phyloP scores from a whole-genome alignment of 2,797 vertebrate species.

The Sarcophilus harrisii region DNA sequence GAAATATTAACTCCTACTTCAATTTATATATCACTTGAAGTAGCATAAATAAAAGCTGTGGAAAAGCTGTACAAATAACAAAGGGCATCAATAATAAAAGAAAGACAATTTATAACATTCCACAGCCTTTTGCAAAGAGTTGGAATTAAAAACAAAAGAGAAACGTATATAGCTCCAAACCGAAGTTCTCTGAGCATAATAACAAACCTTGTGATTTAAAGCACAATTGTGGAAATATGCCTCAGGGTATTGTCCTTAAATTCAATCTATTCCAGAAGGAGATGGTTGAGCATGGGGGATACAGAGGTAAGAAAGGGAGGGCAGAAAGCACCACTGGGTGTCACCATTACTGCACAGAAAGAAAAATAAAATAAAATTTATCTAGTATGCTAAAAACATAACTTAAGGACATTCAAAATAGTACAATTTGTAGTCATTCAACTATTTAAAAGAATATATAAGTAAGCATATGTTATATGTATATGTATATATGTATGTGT shows the following conservation, averaged over 20 bases:
- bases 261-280: conserved; percentile 4
- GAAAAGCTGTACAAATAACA: conserved; percentile 16
- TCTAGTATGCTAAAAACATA: conserved; percentile 50
- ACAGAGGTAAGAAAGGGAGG: background rate
- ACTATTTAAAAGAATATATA: background rate
- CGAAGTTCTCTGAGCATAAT: background rate
- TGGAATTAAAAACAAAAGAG: conserved; percentile 12
- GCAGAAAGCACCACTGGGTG: conserved; percentile 1
- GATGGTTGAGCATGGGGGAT: background rate
- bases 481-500: background rate
- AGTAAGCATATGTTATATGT: background rate
- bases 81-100: conserved; percentile 14
- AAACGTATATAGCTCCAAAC: background rate
- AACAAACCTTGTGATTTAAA: background rate
- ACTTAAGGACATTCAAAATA: conserved; percentile 21
- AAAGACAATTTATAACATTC: conserved; percentile 30
- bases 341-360: background rate
- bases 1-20: conserved; percentile 12
- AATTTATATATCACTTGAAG: conserved; percentile 6
- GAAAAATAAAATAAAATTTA: background rate
- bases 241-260: conserved; percentile 22
- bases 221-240: conserved; percentile 16
- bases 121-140: conserved; percentile 22
- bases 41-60: background rate
- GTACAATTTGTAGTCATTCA: background rate